These are phyloP conservation scores for Agrochola lychnidis DNA, from an alignment of 2,888 invertebrate genomes.

Conservation along the genomic window DNA sequence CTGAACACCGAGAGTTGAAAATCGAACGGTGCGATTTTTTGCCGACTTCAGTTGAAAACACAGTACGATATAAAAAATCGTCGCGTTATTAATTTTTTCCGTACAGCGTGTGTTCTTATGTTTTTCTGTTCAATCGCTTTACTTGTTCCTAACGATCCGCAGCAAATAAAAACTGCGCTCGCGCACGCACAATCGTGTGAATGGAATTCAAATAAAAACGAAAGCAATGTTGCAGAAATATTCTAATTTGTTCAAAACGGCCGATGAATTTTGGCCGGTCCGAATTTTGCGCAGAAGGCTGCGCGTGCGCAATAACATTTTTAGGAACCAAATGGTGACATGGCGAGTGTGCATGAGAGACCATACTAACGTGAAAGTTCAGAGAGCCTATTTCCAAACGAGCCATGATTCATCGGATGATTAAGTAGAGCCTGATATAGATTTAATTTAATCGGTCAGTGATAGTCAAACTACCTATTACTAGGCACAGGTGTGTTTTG, in stretches of 20 bases:
- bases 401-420: neutral
- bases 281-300: too few species aligned
- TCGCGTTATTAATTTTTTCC: neutral
- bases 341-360: too few species aligned
- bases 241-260: neutral
- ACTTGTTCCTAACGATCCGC: neutral
- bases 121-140: neutral
- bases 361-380: too few species aligned
- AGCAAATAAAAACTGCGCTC: slow-evolving; percentile 4
- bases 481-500: neutral
- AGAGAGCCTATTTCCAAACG: too few species aligned
- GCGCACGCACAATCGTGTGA: slow-evolving; percentile 1
- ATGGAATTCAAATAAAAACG: slow-evolving; percentile 22
- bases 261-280: too few species aligned
- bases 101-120: neutral
- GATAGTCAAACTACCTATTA: neutral
- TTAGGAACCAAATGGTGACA: too few species aligned
- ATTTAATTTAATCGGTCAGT: neutral
- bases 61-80: neutral
- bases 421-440: neutral
- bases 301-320: too few species aligned
- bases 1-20: neutral
- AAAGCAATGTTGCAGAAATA: slow-evolving; percentile 1
- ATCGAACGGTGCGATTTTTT: too few species aligned
- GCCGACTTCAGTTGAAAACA: neutral